A percentile compares a stretch with the other conserved stretches of the same genome.
Evolutionary conservation across 2,888 invertebrate genomes (phyloP).

Genomic region (Apeira syringaria): DNA sequence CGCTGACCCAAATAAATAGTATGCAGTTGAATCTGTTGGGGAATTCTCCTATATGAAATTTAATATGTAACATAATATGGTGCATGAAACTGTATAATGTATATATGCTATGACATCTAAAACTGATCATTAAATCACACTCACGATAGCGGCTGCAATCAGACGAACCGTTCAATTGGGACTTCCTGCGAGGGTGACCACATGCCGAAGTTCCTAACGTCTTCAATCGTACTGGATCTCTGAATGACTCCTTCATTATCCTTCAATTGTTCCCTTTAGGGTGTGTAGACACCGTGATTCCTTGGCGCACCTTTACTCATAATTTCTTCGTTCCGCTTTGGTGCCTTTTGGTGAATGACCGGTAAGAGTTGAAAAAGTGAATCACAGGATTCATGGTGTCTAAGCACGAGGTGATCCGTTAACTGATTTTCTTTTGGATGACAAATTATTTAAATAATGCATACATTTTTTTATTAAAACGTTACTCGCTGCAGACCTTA

Average conservation of each 20-base stretch:
- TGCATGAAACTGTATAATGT: too few relatives aligned
- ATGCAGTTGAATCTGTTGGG: too few relatives aligned
- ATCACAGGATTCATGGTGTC: constrained; percentile 78
- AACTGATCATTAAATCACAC: constrained; percentile 31
- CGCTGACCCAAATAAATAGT: too few relatives aligned
- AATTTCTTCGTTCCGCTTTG: constrained; percentile 67
- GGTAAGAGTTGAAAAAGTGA: constrained; percentile 72
- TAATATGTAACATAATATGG: too few relatives aligned
- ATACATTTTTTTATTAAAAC: too few relatives aligned
- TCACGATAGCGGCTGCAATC: constrained; percentile 32
- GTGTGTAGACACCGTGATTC: constrained; percentile 76
- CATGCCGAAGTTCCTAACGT: constrained; percentile 55
- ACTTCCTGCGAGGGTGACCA: constrained; percentile 71
- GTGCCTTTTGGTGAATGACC: constrained; percentile 77
- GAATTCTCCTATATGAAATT: too few relatives aligned
- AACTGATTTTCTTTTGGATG: constrained; percentile 53
- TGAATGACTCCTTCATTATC: constrained; percentile 55
- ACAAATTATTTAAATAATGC: constrained; percentile 1
- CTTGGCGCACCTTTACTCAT: constrained; percentile 75
- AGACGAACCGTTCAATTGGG: constrained; percentile 47
- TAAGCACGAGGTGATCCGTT: constrained; percentile 57
- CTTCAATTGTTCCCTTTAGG: constrained; percentile 56
- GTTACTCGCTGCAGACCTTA: too few relatives aligned
- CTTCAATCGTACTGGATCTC: constrained; percentile 53
- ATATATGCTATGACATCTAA: constrained; percentile 1